A percentile compares a stretch with the other conserved stretches of the same genome.
Conservation (phyloP, 2,888 invertebrate species). For the Pterobdella sp. region DNA sequence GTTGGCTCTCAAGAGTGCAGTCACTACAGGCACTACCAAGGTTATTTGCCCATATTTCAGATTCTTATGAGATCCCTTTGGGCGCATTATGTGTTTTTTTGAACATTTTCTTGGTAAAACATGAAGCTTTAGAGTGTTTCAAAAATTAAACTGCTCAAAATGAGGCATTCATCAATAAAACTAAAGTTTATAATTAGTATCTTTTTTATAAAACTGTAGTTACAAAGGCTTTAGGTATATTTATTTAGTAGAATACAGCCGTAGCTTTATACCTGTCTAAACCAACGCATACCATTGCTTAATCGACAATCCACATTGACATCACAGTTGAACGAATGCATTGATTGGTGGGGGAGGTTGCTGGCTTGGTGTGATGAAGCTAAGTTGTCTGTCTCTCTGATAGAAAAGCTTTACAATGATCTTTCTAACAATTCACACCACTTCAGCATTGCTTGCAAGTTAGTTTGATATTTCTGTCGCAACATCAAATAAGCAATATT, state of each 20-base stretch:
- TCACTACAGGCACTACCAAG: neutral
- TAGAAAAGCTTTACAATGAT: constrained; percentile 44
- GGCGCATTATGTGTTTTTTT: too few species aligned
- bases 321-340: constrained; percentile 38
- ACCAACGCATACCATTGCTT: neutral
- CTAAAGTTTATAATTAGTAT: neutral
- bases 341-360: constrained; percentile 47
- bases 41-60: too few species aligned
- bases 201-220: neutral
- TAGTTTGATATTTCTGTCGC: neutral
- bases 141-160: too few species aligned
- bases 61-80: too few species aligned
- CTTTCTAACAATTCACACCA: constrained; percentile 36
- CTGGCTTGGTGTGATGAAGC: constrained; percentile 40
- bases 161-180: neutral
- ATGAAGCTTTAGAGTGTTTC: too few species aligned
- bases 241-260: neutral
- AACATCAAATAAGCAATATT: neutral
- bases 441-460: neutral
- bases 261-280: neutral
- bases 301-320: neutral
- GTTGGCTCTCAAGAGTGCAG: neutral
- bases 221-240: neutral
- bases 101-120: too few species aligned
- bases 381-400: constrained; percentile 41